These are phyloP conservation scores for Ommatoiulus sabulosus DNA, from an alignment of 2,888 invertebrate species.

Conservation along the genomic window DNA sequence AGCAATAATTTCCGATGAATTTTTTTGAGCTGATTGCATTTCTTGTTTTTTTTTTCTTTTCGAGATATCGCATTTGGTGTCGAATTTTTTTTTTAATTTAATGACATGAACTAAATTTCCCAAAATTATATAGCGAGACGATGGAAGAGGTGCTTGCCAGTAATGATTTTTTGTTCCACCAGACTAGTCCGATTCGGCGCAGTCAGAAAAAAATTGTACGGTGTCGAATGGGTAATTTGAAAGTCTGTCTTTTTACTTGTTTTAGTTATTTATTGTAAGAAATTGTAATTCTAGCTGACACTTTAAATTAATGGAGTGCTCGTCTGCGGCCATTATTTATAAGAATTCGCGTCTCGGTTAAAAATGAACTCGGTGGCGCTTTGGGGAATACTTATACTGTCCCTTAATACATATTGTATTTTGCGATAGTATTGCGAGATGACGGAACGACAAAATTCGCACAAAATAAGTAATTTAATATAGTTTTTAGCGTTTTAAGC, in stretches of 20 bases:
- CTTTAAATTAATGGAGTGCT: constrained; percentile 18
- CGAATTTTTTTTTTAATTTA: neutral
- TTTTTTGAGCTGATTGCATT: constrained; percentile 7
- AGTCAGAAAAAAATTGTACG: neutral
- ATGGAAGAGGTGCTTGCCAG: neutral
- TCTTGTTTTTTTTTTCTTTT: neutral
- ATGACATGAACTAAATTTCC: neutral
- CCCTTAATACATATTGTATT: neutral
- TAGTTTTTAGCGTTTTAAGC: no score
- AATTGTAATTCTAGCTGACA: neutral
- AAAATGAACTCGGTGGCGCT: neutral
- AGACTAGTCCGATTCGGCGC: neutral
- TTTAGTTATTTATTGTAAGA: constrained; percentile 21
- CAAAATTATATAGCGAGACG: neutral
- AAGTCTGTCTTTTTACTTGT: constrained; percentile 20
- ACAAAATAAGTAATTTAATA: no score
- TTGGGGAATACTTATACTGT: neutral
- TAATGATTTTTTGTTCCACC: neutral
- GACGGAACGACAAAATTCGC: no score
- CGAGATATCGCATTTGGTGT: neutral
- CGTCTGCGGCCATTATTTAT: constrained; percentile 20
- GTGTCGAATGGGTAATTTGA: constrained; percentile 7
- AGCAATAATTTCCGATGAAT: neutral
- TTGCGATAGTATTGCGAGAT: neutral
- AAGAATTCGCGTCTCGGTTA: neutral